phyloP scores from a whole-genome alignment of 2,113 vertebrate species.

The Corythornis madagascariensis region DNA sequence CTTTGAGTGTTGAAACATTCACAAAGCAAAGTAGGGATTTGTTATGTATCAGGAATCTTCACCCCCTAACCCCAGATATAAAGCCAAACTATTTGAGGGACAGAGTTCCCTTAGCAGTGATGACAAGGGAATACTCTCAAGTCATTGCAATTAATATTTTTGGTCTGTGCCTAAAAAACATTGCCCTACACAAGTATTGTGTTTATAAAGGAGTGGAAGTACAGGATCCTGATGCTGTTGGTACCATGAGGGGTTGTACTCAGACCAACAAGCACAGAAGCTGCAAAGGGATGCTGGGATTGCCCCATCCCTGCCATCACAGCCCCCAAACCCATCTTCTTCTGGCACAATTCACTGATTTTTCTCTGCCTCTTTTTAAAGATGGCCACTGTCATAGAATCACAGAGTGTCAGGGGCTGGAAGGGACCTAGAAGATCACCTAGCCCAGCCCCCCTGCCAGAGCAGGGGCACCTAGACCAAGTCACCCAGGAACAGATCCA shows the following conservation, averaged over 20 bases:
- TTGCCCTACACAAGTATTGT: not conserved
- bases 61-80: not conserved
- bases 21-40: not conserved
- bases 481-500: too few species aligned
- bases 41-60: not conserved
- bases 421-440: too few species aligned
- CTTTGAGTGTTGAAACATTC: not conserved
- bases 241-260: not conserved
- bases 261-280: not conserved
- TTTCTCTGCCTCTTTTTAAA: not conserved
- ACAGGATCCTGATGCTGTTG: not conserved
- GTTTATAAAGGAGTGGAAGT: not conserved
- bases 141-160: not conserved
- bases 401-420: too few species aligned
- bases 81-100: not conserved
- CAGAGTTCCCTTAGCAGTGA: not conserved
- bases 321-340: not conserved
- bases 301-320: fast-evolving
- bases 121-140: not conserved
- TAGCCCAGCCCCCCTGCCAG: too few species aligned
- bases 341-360: not conserved
- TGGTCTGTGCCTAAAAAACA: not conserved
- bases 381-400: not conserved
- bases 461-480: too few species aligned
- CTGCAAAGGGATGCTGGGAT: not conserved